Evolutionary conservation across 2,888 invertebrate species (phyloP).

Genomic region (Pristionchus maxplancki): DNA sequence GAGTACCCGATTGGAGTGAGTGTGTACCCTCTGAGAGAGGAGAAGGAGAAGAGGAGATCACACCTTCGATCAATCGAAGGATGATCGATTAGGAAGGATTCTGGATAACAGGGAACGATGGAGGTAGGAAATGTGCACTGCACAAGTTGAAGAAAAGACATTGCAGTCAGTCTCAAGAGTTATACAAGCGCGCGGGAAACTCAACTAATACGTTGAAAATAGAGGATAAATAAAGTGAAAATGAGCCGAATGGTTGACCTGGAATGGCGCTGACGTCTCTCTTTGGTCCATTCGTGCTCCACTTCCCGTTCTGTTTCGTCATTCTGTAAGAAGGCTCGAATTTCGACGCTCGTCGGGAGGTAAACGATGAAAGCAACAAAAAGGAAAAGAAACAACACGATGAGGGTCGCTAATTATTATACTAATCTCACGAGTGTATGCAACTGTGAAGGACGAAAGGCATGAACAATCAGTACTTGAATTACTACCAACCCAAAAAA

Average conservation of each 20-base stretch:
- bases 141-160: too few species aligned
- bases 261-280: constrained; percentile 31
- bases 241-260: neutral
- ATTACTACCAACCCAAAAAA: too few species aligned
- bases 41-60: neutral
- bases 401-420: too few species aligned
- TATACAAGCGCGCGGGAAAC: neutral
- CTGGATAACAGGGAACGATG: neutral
- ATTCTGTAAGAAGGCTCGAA: neutral
- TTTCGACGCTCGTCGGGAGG: neutral
- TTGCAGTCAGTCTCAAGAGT: too few species aligned
- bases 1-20: constrained; percentile 18
- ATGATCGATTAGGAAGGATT: neutral
- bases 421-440: too few species aligned
- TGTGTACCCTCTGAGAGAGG: constrained; percentile 8
- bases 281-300: neutral
- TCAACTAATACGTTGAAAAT: too few species aligned
- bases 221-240: too few species aligned
- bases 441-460: too few species aligned
- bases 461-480: too few species aligned
- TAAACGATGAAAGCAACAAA: neutral
- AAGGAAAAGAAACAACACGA: too few species aligned
- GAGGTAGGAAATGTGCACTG: neutral
- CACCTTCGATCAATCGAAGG: neutral
- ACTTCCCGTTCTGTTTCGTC: neutral